Conservation (phyloP, 2,888 invertebrate genomes). For the Monoplex corrugatus region DNA sequence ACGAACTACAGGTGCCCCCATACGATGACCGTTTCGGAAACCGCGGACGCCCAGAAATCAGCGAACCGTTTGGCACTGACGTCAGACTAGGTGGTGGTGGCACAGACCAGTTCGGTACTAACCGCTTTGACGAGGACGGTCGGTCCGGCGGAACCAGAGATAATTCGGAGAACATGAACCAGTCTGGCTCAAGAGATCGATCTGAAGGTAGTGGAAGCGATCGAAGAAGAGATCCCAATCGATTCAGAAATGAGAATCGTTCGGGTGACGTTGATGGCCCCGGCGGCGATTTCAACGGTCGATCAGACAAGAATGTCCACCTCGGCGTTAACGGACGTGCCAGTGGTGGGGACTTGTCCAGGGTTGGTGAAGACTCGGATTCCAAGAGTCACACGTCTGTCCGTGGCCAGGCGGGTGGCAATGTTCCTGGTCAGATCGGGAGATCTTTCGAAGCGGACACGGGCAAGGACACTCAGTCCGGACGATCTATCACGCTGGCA, state of each 20-base stretch:
- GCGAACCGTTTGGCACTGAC: background rate
- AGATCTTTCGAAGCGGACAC: background rate
- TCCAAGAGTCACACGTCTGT: background rate
- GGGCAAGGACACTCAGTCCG: background rate
- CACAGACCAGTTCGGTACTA: background rate
- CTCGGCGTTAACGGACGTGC: background rate
- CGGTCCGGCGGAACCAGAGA: background rate
- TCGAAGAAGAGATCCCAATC: no score
- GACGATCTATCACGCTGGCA: background rate
- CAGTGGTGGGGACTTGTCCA: background rate
- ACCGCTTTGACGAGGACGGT: background rate
- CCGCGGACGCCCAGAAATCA: no score
- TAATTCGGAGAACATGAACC: no score
- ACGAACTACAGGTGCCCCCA: background rate
- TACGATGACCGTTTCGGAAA: background rate
- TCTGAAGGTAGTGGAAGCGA: no score
- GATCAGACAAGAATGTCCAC: background rate
- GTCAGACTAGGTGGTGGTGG: background rate
- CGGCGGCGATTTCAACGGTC: no score
- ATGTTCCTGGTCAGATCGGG: conserved; percentile 1
- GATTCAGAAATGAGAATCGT: no score
- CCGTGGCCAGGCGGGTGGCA: background rate
- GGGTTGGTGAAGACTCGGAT: background rate
- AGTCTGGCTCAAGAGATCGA: no score
- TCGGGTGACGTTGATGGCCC: no score